These are phyloP conservation scores for Thalassoma bifasciatum DNA, from an alignment of 2,113 vertebrate genomes.

Conservation along the genomic window DNA sequence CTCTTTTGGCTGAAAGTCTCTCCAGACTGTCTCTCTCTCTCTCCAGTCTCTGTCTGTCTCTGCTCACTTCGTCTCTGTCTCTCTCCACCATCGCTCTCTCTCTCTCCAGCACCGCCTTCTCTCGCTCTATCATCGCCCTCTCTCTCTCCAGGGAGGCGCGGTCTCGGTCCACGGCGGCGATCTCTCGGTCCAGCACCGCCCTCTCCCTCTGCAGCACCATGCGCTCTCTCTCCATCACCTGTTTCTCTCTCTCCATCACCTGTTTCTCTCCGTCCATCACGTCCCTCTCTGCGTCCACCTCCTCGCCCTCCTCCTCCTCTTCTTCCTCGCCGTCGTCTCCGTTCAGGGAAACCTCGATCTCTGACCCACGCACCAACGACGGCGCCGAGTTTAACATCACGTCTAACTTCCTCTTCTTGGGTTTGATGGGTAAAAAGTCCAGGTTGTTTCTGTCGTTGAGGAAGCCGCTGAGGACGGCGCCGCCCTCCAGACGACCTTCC, in stretches of 20 bases:
- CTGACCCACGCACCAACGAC: neutral
- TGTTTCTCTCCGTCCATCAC: slow-evolving; percentile 51
- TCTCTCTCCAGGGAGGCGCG: slow-evolving; percentile 76
- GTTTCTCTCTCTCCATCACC: slow-evolving; percentile 56
- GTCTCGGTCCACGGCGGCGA: slow-evolving; percentile 72
- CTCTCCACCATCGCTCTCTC: slow-evolving; percentile 69
- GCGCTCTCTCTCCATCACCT: slow-evolving; percentile 66
- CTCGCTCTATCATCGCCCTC: slow-evolving; percentile 72
- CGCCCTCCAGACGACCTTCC: slow-evolving; percentile 69
- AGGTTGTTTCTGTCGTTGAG: slow-evolving; percentile 52
- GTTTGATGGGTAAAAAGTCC: slow-evolving; percentile 52
- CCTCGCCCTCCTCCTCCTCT: neutral
- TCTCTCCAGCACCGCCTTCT: slow-evolving; percentile 66
- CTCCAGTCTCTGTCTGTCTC: slow-evolving; percentile 43
- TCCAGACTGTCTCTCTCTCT: slow-evolving; percentile 30
- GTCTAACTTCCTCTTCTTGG: slow-evolving; percentile 52
- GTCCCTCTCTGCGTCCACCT: slow-evolving; percentile 27
- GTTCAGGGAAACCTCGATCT: slow-evolving; percentile 66
- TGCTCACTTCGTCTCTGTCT: slow-evolving; percentile 64
- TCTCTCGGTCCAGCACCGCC: slow-evolving; percentile 70
- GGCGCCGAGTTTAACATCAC: neutral
- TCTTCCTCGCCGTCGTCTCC: slow-evolving; percentile 45
- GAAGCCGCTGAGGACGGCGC: slow-evolving; percentile 60
- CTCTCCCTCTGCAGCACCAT: slow-evolving; percentile 72
- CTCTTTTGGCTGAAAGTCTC: neutral